Percentiles rank a stretch among this genome's conserved stretches.
Conservation (phyloP, 2,888 invertebrate species). For the Galerucella pusilla region DNA sequence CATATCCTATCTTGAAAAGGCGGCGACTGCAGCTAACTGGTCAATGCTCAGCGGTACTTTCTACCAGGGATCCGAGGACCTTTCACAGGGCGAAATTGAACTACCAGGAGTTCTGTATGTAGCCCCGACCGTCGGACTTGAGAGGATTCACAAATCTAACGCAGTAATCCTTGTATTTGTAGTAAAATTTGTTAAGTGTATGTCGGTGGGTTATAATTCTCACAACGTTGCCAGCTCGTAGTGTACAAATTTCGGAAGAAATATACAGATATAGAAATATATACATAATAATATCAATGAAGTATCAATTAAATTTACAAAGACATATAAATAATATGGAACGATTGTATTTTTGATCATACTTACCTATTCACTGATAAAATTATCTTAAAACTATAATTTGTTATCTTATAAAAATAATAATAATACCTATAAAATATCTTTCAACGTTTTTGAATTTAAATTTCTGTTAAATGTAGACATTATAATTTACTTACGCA, state of each 20-base stretch:
- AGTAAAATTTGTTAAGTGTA: slow-evolving; percentile 30
- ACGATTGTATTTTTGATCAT: too few species aligned
- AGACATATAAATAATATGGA: too few species aligned
- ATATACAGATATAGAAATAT: not conserved
- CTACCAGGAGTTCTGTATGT: slow-evolving; percentile 64
- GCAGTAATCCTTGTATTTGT: slow-evolving; percentile 36
- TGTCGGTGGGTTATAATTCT: slow-evolving; percentile 28
- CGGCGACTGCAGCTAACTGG: slow-evolving; percentile 62
- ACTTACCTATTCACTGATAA: too few species aligned
- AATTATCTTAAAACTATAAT: too few species aligned
- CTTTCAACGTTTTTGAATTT: too few species aligned
- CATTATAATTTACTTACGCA: too few species aligned
- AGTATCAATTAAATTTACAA: too few species aligned
- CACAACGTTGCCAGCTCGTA: not conserved
- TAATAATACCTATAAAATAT: too few species aligned
- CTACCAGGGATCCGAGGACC: slow-evolving; percentile 69
- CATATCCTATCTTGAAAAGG: slow-evolving; percentile 54
- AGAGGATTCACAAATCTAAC: slow-evolving; percentile 53
- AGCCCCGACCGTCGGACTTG: slow-evolving; percentile 64
- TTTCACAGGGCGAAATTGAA: slow-evolving; percentile 65
- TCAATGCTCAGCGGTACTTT: slow-evolving; percentile 65
- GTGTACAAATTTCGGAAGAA: not conserved
- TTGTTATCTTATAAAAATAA: too few species aligned
- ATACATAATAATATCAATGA: too few species aligned
- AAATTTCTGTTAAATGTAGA: too few species aligned